phyloP scores from a whole-genome alignment of 2,888 invertebrate genomes.

The Amaurobius ferox region DNA sequence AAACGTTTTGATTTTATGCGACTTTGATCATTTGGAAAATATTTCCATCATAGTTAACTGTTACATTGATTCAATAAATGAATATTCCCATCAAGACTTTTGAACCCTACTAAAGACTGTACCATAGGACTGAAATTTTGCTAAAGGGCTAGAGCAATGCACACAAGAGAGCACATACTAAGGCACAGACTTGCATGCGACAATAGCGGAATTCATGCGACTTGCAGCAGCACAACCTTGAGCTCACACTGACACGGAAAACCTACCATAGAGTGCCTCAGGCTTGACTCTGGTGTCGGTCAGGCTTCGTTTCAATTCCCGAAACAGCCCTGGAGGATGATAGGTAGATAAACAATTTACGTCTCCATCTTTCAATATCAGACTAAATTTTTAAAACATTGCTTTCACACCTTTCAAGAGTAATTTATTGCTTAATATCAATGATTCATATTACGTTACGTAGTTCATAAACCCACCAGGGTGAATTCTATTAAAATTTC shows the following conservation, averaged over 20 bases:
- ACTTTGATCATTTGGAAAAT: too few relatives aligned
- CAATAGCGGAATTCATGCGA: slow-evolving; percentile 58
- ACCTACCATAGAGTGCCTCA: slow-evolving; percentile 60
- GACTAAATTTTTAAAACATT: not conserved
- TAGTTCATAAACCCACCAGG: too few relatives aligned
- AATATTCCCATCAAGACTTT: too few relatives aligned
- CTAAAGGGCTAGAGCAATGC: slow-evolving; percentile 17
- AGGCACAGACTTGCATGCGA: slow-evolving; percentile 38
- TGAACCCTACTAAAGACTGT: too few relatives aligned
- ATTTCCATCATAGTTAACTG: too few relatives aligned
- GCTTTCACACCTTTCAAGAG: too few relatives aligned
- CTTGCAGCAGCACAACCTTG: slow-evolving; percentile 31
- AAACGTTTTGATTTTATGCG: too few relatives aligned
- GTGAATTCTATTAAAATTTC: too few relatives aligned
- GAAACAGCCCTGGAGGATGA: slow-evolving; percentile 63
- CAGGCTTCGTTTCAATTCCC: slow-evolving; percentile 57
- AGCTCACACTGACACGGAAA: slow-evolving; percentile 30
- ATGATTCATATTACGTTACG: too few relatives aligned
- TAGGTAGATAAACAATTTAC: not conserved
- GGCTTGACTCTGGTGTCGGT: slow-evolving; percentile 64
- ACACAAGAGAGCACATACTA: slow-evolving; percentile 40
- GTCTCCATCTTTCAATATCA: not conserved
- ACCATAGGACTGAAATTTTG: too few relatives aligned
- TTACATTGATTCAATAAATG: too few relatives aligned
- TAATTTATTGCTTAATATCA: too few relatives aligned